phyloP scores from a whole-genome alignment of 1,140 invertebrate species.

The Microvelia longipes region DNA sequence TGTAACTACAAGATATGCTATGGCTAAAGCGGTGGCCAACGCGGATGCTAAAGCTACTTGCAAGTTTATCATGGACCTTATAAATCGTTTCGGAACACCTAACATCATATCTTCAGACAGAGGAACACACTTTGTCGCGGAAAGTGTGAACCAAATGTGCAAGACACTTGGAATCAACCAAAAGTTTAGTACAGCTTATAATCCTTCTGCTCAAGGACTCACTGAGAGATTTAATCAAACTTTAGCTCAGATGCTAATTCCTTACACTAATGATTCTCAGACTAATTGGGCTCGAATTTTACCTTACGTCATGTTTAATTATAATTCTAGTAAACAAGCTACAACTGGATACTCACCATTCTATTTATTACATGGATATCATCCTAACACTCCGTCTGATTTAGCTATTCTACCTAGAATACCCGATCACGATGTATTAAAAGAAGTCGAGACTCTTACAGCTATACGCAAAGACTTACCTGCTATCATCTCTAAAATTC shows the following conservation, averaged over 20 bases:
- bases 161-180: not conserved
- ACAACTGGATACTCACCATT: not conserved
- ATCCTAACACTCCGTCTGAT: not conserved
- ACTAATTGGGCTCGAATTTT: not conserved
- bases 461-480: not conserved
- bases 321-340: not conserved
- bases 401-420: not conserved
- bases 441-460: not conserved
- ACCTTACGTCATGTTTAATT: not conserved
- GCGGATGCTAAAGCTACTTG: not conserved
- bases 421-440: not conserved
- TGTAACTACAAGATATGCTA: not conserved
- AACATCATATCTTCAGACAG: not conserved
- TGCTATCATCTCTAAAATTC: not conserved
- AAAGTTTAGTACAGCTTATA: not conserved
- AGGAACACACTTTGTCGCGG: not conserved
- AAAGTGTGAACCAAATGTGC: not conserved
- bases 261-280: not conserved
- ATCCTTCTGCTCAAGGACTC: not conserved
- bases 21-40: not conserved
- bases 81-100: not conserved
- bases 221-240: not conserved
- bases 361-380: not conserved
- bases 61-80: not conserved
- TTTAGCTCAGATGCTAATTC: not conserved